Percentiles rank a stretch among this genome's conserved stretches.
Evolutionary conservation across 2,113 vertebrate species (phyloP).

Genomic region (Phrynosoma blainvillii): DNA sequence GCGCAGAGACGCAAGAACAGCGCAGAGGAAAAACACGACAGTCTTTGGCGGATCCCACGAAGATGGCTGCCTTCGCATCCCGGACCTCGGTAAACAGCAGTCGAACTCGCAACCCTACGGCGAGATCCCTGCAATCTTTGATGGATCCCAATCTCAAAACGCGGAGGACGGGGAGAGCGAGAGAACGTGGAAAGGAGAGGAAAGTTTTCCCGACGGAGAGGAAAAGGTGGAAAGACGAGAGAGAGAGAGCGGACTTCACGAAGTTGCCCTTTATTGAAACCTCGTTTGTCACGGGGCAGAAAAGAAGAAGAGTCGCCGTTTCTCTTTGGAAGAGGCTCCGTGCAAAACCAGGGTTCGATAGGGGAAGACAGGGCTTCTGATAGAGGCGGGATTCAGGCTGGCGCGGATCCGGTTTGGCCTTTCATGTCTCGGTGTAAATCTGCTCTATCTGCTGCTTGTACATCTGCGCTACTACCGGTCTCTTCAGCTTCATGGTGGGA

Average conservation of each 20-base stretch:
- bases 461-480: constrained; percentile 81
- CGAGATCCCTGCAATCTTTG: too few relatives aligned
- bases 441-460: constrained; percentile 82
- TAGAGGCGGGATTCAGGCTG: constrained; percentile 50
- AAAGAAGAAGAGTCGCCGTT: background rate
- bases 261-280: background rate
- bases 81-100: too few relatives aligned
- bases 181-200: background rate
- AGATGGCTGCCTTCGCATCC: too few relatives aligned
- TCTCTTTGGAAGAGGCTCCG: background rate
- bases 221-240: background rate
- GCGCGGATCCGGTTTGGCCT: background rate
- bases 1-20: too few relatives aligned
- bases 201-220: too few relatives aligned
- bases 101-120: too few relatives aligned
- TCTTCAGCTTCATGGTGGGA: constrained; percentile 90
- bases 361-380: constrained; percentile 43
- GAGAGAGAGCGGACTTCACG: too few relatives aligned
- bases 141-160: too few relatives aligned
- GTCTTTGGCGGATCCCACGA: too few relatives aligned
- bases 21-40: too few relatives aligned
- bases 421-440: constrained; percentile 77
- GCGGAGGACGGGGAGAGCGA: background rate
- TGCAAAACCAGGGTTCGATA: background rate
- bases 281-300: constrained; percentile 35